Base-by-base conservation (phyloP, 2,113 vertebrate species). In the Numenius arquata region DNA sequence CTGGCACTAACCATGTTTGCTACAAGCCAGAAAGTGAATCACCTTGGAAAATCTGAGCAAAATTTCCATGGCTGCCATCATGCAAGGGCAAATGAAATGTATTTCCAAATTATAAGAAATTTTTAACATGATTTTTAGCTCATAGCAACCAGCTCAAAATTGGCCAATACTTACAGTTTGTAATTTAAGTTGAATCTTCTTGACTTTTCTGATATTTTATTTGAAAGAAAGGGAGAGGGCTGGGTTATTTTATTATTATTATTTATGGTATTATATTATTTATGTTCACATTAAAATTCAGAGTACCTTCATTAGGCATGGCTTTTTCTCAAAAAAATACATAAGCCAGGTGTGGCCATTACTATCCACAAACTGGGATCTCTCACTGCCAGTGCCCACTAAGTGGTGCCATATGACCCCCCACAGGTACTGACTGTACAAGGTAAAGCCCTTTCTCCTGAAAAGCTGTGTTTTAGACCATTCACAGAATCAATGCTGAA, bases 21-120 rank as follows among this genome's bases (percentile, higher is more conserved):
- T 66, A 66, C 43, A 93, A 93, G 82, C 72, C 95, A 94, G 75
- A 86, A 88, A 77, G 27, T 91, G 92, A 97, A 91, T 93, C 88
- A 92, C 72, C 38, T 90, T 70, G 88, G 93, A 93, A 97, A 93
- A 72, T 76, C 12, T 86, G 76, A 95, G 80, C 34, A 91, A 90
- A 92, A 81, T 93, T 92, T 96, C 85, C 77, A 40, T 65, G 62
- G 29, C 72, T 95, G 43, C 48, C 66, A 73, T 53, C 8, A 43
- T 11, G 15, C 30, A 41, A 68, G n/a, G 48, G 34, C 53, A 91
- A 61, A 71, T 47, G 12, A 91, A 85, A 67, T 17, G 5, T 72
- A 36, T 91, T 95, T 75, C 30, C 34, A 81, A 89, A 84, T 78
- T 78, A 19, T 4, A 68, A 81, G 16, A 47, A 43, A 2, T 3